phyloP scores from a whole-genome alignment of 2,888 invertebrate species.

The Agriotes lineatus region DNA sequence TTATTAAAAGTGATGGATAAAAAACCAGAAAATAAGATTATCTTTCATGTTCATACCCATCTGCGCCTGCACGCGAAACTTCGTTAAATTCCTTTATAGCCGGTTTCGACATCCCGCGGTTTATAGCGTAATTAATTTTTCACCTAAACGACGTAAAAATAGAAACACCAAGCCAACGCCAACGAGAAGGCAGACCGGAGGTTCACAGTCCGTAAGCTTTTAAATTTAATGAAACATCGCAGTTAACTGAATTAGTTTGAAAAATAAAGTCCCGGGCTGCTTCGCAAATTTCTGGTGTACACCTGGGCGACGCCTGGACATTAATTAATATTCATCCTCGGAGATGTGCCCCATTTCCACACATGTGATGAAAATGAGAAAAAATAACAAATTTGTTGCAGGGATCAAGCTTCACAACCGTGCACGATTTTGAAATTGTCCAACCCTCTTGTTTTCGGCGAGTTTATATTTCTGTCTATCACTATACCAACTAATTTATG shows the following conservation, averaged over 20 bases:
- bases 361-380: constrained; percentile 15
- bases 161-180: constrained; percentile 29
- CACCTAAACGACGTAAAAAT: constrained; percentile 33
- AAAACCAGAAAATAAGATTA: constrained; percentile 39
- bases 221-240: constrained; percentile 40
- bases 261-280: constrained; percentile 33
- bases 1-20: constrained; percentile 42
- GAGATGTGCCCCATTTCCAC: constrained; percentile 18
- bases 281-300: constrained; percentile 20
- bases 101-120: constrained; percentile 17
- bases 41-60: constrained; percentile 25
- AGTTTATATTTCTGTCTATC: too few species aligned
- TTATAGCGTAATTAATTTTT: constrained; percentile 34
- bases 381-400: constrained; percentile 19
- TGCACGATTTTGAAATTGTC: too few species aligned
- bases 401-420: too few species aligned
- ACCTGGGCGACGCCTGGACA: constrained; percentile 21
- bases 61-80: constrained; percentile 24
- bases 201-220: constrained; percentile 30
- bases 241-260: constrained; percentile 31
- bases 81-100: constrained; percentile 24
- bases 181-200: constrained; percentile 30
- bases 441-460: too few species aligned
- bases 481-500: too few species aligned
- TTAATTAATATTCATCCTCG: constrained; percentile 25